Percentiles rank a stretch among this genome's conserved stretches.
Conservation (phyloP, 2,888 invertebrate genomes). For the Alentia gelatinosa region DNA sequence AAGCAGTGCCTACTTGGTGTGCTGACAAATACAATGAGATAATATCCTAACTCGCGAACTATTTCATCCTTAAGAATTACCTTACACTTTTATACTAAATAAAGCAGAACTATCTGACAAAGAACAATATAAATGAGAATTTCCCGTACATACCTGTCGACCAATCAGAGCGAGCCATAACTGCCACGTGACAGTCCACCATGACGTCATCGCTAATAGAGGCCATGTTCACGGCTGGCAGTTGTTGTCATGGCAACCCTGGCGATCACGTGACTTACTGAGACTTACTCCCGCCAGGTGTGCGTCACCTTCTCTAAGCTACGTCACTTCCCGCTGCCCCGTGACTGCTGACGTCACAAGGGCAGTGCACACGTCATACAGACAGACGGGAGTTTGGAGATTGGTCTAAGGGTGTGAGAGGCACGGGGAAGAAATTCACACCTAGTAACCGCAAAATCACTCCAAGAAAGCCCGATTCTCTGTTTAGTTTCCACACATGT, state of each 20-base stretch:
- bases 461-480: not conserved
- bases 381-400: not conserved
- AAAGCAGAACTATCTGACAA: not conserved
- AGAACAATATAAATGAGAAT: not conserved
- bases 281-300: not conserved
- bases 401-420: not conserved
- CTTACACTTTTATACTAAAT: not conserved
- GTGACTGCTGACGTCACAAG: constrained; percentile 18
- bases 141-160: constrained; percentile 27
- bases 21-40: no score
- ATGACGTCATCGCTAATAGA: constrained; percentile 16
- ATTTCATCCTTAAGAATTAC: no score
- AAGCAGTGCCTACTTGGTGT: no score
- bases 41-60: no score
- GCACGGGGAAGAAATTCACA: not conserved
- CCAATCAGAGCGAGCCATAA: constrained; percentile 22
- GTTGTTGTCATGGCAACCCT: not conserved
- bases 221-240: no score
- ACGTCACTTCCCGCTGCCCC: not conserved
- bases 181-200: constrained; percentile 24
- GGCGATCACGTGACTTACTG: constrained; percentile 1
- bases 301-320: constrained; percentile 9
- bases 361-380: constrained; percentile 11
- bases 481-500: no score
- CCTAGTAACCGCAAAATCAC: not conserved